Evolutionary conservation across 2,113 vertebrate species (phyloP).

Genomic region (Silurus glanis): DNA sequence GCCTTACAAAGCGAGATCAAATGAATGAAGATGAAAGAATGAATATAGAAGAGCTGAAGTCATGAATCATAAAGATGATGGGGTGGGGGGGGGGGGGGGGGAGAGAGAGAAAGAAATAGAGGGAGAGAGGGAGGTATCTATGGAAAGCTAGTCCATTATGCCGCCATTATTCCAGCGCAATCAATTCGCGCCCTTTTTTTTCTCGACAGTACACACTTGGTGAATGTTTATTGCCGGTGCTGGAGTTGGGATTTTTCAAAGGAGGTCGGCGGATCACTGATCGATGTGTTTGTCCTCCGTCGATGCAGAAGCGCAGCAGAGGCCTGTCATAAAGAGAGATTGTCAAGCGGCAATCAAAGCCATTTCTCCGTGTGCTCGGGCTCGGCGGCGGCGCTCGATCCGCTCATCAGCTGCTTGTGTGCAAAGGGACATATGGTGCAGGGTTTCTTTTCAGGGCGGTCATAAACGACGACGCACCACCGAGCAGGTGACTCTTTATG

Average conservation of each 20-base stretch:
- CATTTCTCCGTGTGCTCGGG: constrained; percentile 20
- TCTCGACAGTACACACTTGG: constrained; percentile 66
- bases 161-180: constrained; percentile 68
- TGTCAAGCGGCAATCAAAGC: constrained; percentile 74
- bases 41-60: constrained; percentile 32
- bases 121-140: constrained; percentile 28
- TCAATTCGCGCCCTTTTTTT: constrained; percentile 67
- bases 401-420: constrained; percentile 5
- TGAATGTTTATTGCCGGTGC: constrained; percentile 64
- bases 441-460: not conserved
- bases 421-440: constrained; percentile 24
- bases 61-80: constrained; percentile 47
- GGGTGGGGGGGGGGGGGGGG: constrained; percentile 42
- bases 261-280: constrained; percentile 68
- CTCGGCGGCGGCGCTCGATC: constrained; percentile 10
- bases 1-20: constrained; percentile 31
- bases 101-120: constrained; percentile 32
- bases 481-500: not conserved
- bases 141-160: constrained; percentile 67
- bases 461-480: not conserved
- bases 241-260: constrained; percentile 64
- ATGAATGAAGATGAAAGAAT: constrained; percentile 38
- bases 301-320: constrained; percentile 61
- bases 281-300: constrained; percentile 75
- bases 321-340: constrained; percentile 74